phyloP scores from a whole-genome alignment of 2,888 invertebrate genomes.

The Urechis unicinctus region DNA sequence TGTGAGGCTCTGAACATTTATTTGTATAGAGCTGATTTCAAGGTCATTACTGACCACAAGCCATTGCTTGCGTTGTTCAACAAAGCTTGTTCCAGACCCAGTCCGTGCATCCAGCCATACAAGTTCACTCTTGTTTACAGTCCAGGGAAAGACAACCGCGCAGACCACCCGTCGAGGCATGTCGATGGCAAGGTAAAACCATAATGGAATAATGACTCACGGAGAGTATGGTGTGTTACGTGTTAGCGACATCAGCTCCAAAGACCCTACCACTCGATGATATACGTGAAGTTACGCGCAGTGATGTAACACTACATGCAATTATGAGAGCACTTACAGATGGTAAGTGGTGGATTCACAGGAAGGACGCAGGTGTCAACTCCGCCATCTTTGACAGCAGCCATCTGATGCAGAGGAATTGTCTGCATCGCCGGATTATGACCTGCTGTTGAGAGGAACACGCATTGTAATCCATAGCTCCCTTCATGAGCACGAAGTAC shows the following conservation, averaged over 20 bases:
- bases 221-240: conserved; percentile 6
- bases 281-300: not conserved
- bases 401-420: not conserved
- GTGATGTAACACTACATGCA: conserved; percentile 1
- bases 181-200: too few species aligned
- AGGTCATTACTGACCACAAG: conserved; percentile 21
- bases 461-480: conserved; percentile 18
- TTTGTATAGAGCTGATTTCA: conserved; percentile 17
- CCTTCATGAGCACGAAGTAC: conserved; percentile 14
- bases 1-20: conserved; percentile 17
- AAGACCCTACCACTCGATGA: not conserved
- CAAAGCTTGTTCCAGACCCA: conserved; percentile 1
- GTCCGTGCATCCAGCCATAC: conserved; percentile 8
- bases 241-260: not conserved
- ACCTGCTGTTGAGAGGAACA: conserved; percentile 8
- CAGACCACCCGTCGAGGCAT: conserved; percentile 14
- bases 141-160: conserved; percentile 14
- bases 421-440: conserved; percentile 5
- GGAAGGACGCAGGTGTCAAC: too few species aligned
- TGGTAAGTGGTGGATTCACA: too few species aligned
- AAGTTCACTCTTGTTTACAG: conserved; percentile 8
- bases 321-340: too few species aligned
- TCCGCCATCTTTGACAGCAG: not conserved
- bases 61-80: conserved; percentile 18
- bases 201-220: too few species aligned